Evolutionary conservation across 2,888 invertebrate genomes (phyloP), one percentile per base, ranked within the genome.

Genomic region (Platypus cylindrus): DNA sequence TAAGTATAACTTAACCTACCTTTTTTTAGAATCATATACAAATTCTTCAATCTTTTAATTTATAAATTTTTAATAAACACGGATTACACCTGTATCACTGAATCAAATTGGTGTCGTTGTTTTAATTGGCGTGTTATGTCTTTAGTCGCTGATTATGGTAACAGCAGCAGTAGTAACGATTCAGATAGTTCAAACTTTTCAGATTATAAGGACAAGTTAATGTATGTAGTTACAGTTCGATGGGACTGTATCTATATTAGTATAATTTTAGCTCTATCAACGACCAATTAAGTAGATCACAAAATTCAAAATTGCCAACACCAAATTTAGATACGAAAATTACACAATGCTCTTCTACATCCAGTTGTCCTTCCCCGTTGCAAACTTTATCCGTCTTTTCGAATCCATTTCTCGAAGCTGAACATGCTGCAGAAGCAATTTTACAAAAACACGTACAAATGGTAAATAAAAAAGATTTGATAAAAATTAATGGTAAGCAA

Each of bases 371-470:
- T n/a, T n/a, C n/a, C n/a, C n/a, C n/a, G n/a, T n/a, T n/a, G n/a
- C n/a, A n/a, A n/a, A n/a, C n/a, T n/a, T n/a, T n/a, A 38, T 85
- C 85, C 8, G 89, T 91, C 3, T 90, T 90, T 56, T 76, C 75
- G 20, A 91, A 90, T 66, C 87, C 85, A 5, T 91, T 82, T 56
- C 75, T 75, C 15, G 80, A 82, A 58, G 90, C 82, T 1, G 90
- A 90, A 59, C 72, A 78, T 53, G 84, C 84, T 2, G 86, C 90
- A 58, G 78, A 80, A 38, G 84, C 86, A 9, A 77, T 87, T 37
- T 64, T 91, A 22, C 53, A 51, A 53, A 85, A 85, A 52, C 91
- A 91, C 59, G 90, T 91, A 0, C 89, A 89, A 70, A 86, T 93
- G 86, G 87, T 77, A 48, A 72, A 70, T 56, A 70, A 72, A 44